Percentiles rank a stretch among this genome's conserved stretches.
phyloP scores from a whole-genome alignment of 2,113 vertebrate species.

The Steatornis caripensis region DNA sequence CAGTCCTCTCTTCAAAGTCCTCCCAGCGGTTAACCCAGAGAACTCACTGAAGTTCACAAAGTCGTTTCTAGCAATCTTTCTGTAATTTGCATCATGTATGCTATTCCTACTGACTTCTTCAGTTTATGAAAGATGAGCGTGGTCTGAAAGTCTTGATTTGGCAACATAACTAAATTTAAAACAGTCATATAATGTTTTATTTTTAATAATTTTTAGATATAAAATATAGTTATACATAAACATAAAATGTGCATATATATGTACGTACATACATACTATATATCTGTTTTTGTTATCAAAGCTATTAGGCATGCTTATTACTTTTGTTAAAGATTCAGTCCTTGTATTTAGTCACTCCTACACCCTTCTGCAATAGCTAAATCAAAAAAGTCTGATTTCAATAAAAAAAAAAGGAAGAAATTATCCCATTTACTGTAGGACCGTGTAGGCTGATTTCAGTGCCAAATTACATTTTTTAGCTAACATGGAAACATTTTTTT shows the following conservation, averaged over 20 bases:
- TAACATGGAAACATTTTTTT: neutral
- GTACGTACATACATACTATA: rapidly evolving
- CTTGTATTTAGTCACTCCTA: neutral
- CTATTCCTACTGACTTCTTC: neutral
- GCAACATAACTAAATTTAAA: neutral
- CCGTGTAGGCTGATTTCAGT: neutral
- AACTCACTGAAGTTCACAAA: neutral
- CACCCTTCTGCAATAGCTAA: neutral
- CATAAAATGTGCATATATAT: neutral
- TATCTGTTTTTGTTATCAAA: neutral
- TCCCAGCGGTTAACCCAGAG: neutral
- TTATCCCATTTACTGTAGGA: neutral
- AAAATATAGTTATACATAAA: neutral
- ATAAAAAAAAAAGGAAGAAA: neutral
- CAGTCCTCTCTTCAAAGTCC: neutral
- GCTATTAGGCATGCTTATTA: neutral
- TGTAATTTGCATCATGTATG: neutral
- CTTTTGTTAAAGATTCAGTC: neutral
- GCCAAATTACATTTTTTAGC: neutral
- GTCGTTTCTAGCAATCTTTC: neutral
- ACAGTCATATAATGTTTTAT: neutral
- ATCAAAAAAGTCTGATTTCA: neutral
- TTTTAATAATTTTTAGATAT: no score
- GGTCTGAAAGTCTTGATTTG: neutral
- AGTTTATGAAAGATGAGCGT: neutral